Evolutionary conservation across 2,888 invertebrate genomes (phyloP).

Genomic region (Beris morrisii): DNA sequence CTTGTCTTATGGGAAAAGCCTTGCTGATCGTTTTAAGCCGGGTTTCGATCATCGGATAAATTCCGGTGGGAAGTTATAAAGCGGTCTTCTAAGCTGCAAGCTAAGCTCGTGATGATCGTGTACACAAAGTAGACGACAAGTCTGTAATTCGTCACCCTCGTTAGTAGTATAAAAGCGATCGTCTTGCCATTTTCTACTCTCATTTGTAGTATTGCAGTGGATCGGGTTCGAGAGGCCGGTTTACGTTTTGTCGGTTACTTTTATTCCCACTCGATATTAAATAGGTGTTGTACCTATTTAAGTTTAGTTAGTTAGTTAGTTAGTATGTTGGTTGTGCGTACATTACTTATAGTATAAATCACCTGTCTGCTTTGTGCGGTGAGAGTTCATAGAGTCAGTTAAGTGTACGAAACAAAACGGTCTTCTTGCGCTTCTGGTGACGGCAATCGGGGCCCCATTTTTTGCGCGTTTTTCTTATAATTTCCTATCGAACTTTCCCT

Average conservation of each 20-base stretch:
- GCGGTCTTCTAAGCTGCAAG: not conserved
- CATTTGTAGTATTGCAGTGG: conserved; percentile 23
- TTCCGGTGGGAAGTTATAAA: not conserved
- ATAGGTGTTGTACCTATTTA: conserved; percentile 12
- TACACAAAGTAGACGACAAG: not conserved
- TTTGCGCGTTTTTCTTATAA: not conserved
- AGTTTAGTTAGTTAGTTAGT: not conserved
- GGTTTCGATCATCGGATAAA: too few relatives aligned
- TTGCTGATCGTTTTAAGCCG: too few relatives aligned
- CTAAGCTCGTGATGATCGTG: conserved; percentile 2
- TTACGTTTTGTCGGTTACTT: conserved; percentile 23
- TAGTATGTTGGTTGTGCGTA: conserved; percentile 4
- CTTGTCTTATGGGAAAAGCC: not conserved
- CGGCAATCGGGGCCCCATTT: not conserved
- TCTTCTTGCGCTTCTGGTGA: conserved; percentile 1
- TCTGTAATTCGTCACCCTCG: conserved; percentile 15
- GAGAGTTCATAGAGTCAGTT: conserved; percentile 12
- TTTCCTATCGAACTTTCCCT: conserved; percentile 20
- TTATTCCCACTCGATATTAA: conserved; percentile 9
- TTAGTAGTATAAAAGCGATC: conserved; percentile 34
- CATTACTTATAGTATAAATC: conserved; percentile 6
- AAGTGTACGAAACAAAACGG: not conserved
- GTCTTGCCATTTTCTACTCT: conserved; percentile 32
- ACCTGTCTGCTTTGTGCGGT: conserved; percentile 9
- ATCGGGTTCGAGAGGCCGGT: conserved; percentile 16